Percentiles rank a stretch among this genome's conserved stretches.
Evolutionary conservation across 2,797 vertebrate genomes (phyloP).

Genomic region (Alexandromys oeconomus): DNA sequence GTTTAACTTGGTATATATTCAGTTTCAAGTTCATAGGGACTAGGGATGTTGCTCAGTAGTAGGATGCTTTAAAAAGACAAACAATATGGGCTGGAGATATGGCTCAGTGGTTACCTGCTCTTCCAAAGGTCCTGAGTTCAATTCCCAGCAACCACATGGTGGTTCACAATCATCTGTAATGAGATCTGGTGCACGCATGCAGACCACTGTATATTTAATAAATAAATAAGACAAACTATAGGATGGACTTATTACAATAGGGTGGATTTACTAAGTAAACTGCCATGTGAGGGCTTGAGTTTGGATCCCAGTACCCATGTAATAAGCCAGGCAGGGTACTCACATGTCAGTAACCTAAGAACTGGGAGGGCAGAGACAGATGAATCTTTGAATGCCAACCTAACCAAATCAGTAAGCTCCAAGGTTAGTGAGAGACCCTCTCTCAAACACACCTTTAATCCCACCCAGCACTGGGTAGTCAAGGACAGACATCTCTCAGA

Average conservation of each 20-base stretch:
- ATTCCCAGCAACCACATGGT: too few relatives aligned
- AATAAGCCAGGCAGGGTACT: background rate
- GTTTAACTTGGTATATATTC: background rate
- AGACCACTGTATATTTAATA: too few relatives aligned
- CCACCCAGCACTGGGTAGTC: background rate
- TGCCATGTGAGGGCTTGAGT: background rate
- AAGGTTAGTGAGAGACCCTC: background rate
- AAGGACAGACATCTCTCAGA: background rate
- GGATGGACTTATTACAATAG: background rate
- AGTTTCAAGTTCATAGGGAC: background rate
- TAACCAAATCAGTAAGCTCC: too few relatives aligned
- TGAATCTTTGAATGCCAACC: background rate
- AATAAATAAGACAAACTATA: too few relatives aligned
- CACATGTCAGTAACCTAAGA: background rate
- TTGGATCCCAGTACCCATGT: background rate
- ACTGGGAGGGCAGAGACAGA: background rate
- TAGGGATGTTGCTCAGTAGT: background rate
- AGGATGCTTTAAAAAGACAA: background rate
- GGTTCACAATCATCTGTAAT: too few relatives aligned
- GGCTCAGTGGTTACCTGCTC: too few relatives aligned
- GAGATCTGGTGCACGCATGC: too few relatives aligned
- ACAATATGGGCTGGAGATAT: background rate
- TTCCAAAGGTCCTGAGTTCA: too few relatives aligned
- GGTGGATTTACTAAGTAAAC: background rate
- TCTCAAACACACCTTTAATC: background rate